Evolutionary conservation across 1,140 invertebrate species (phyloP), one percentile per base, ranked within the genome.

Genomic region (Tetragonula clypearis): DNA sequence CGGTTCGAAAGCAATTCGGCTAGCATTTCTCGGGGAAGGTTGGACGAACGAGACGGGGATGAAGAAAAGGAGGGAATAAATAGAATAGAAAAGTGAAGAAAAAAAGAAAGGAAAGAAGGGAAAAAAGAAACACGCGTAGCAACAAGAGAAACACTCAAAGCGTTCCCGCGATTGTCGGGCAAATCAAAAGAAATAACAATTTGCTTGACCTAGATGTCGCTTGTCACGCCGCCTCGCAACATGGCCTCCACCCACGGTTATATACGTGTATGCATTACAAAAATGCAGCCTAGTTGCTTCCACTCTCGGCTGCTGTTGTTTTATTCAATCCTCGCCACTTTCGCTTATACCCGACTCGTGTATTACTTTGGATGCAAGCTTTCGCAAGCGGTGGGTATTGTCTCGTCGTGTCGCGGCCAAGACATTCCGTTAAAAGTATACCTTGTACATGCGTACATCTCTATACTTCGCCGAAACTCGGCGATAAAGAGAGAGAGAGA

Each of bases 181-280:
- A 79, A 86, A 84, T 89, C 87, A 84, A 84, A 81, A 77, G 74
- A 49, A 82, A 87, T 89, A 86, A 88, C 86, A 89, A 86, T 89
- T 72, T 81, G 35, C 53, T 53, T 72, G 87, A 88, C 85, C 87
- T 35, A 86, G 79, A 88, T 89, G 76, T 66, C 68, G 76, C 21
- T 74, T 30, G 66, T 68, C 66, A 30, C 66, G 14, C 12, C 15
- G 14, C n/a, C n/a, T 68, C 15, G 41, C 19, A 62, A 53, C 62
- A 11, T n/a, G 49, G 65, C 77, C 26, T 68, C 17, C n/a, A 62
- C 17, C 49, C 9, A 23, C 8, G 65, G 15, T n/a, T 66, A 17
- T 26, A 66, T n/a, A 26, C 15, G 41, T 53, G 49, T 53, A 58
- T 58, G 78, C 69, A 81, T 85, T 69, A 75, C 58, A 69, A 53